Base-by-base conservation (phyloP, 2,113 vertebrate species). In the Phocoena sinus region DNA sequence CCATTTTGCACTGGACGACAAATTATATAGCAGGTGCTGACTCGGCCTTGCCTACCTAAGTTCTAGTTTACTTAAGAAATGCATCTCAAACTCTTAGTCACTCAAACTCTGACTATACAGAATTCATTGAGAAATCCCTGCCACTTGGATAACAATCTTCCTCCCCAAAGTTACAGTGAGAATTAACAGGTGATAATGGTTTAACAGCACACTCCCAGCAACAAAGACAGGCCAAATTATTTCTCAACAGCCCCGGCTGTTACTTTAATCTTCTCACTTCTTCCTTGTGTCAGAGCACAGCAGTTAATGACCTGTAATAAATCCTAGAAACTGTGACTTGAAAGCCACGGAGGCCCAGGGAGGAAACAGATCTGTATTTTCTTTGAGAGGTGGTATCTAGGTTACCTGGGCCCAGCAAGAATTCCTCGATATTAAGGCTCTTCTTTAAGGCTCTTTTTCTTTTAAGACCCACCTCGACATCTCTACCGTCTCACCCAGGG, bases 151-250 rank as follows among this genome's bases (percentile, higher is more conserved):
- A 58, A 96, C 25, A 94, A 97, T 92, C 92, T 95, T 44, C 82
- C 62, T 91, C 79, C 87, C 86, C 58, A 33, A 90, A 76, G 41
- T 77, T 50, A 50, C 33, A 70, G 7, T 0, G 36, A 96, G 79
- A 97, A 97, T 94, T 96, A 96, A 84, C 62, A 90, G 96, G n/a
- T 56, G 88, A 67, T 70, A 97, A 94, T 36, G 84, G 25, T 73
- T 93, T 91, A 41, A 96, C 89, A 93, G 70, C 9, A 83, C 92
- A 94, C 41, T 87, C 8, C 47, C 81, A 83, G 94, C 94, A 67
- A 91, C 93, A 58, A 44, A 76, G 87, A 73, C 88, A 58, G 89
- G 70, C 93, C 36, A 68, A 13, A 25, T 70, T 56, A 95, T 85
- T 96, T 96, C 31, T 97, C 63, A 84, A 56, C 8, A 58, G 80